Evolutionary conservation across 2,888 invertebrate genomes (phyloP).

Genomic region (Sphaerophoria taeniata): DNA sequence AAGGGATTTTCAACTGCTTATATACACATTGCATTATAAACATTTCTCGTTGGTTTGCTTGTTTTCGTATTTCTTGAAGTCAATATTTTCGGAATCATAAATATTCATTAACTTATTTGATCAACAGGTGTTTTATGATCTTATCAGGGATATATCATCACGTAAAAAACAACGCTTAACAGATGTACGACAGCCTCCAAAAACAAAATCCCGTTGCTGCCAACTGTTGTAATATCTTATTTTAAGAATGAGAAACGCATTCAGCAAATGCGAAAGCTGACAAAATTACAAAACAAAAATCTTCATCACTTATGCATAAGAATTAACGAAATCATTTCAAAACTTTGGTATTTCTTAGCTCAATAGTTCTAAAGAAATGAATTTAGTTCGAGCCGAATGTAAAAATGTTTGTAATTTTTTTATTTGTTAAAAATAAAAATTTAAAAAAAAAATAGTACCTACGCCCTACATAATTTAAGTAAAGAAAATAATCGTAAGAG

Average conservation of each 20-base stretch:
- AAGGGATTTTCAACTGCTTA: not conserved
- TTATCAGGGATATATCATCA: constrained; percentile 83
- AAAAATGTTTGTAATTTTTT: constrained; percentile 67
- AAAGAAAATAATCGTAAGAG: constrained; percentile 34
- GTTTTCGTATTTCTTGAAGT: not conserved
- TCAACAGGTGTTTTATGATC: constrained; percentile 83
- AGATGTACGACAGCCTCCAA: constrained; percentile 82
- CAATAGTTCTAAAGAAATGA: constrained; percentile 42
- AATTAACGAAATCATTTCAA: constrained; percentile 50
- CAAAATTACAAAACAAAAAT: constrained; percentile 24
- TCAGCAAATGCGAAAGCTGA: constrained; percentile 25
- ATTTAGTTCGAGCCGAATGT: constrained; percentile 50
- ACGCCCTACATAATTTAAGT: constrained; percentile 21
- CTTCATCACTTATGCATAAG: constrained; percentile 32
- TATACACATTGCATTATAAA: not conserved
- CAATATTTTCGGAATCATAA: not conserved
- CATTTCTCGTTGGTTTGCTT: not conserved
- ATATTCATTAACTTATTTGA: constrained; percentile 34
- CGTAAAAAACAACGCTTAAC: constrained; percentile 83
- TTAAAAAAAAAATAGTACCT: constrained; percentile 39
- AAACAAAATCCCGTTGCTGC: constrained; percentile 83
- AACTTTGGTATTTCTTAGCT: constrained; percentile 48
- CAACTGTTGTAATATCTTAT: constrained; percentile 81
- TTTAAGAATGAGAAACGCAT: not conserved
- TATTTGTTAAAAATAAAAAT: constrained; percentile 60